These are phyloP conservation scores for Corvus hawaiiensis DNA, from an alignment of 2,113 vertebrate genomes.

Conservation along the genomic window DNA sequence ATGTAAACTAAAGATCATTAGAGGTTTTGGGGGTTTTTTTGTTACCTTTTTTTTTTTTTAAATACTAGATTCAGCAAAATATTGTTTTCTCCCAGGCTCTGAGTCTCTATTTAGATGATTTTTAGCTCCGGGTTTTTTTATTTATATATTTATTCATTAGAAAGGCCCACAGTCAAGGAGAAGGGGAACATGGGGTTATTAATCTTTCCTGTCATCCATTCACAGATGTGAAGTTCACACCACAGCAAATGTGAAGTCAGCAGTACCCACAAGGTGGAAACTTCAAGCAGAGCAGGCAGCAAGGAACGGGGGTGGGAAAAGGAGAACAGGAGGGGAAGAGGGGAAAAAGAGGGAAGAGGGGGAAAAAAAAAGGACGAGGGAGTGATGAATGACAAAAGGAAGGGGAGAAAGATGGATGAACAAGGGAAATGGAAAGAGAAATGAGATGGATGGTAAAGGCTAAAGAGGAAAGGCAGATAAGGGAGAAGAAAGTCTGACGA, in stretches of 20 bases:
- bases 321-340: background rate
- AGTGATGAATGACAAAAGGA: constrained; percentile 5
- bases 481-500: constrained; percentile 58
- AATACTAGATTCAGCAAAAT: constrained; percentile 88
- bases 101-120: constrained; percentile 84
- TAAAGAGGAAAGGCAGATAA: constrained; percentile 57
- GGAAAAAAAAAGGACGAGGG: background rate
- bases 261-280: constrained; percentile 88
- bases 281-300: constrained; percentile 76
- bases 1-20: constrained; percentile 79
- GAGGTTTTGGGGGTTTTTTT: constrained; percentile 37
- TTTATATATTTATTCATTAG: constrained; percentile 83
- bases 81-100: constrained; percentile 83
- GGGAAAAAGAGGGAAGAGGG: too few relatives aligned
- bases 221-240: constrained; percentile 95
- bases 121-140: constrained; percentile 51
- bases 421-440: constrained; percentile 34
- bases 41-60: background rate
- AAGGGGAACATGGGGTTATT: constrained; percentile 84
- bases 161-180: constrained; percentile 76
- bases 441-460: constrained; percentile 7
- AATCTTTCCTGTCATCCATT: constrained; percentile 98
- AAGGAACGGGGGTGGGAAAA: constrained; percentile 17
- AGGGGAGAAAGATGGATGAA: background rate
- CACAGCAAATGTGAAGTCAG: constrained; percentile 96